Evolutionary conservation across 2,797 vertebrate genomes (phyloP).

Genomic region (Sebastes melanostomus): DNA sequence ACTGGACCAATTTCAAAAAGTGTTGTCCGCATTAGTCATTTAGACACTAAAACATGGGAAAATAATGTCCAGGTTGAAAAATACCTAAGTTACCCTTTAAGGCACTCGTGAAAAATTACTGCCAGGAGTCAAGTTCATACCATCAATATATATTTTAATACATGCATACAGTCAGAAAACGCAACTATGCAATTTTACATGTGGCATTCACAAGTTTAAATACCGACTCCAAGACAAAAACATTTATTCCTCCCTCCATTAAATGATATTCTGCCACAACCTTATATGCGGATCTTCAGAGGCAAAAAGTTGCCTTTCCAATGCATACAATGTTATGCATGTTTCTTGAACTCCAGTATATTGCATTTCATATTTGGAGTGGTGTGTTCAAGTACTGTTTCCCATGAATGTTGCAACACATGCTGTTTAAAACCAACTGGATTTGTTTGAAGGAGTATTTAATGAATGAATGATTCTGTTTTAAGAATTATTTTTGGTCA

Average conservation of each 20-base stretch:
- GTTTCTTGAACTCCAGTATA: slow-evolving; percentile 13
- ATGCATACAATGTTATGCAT: slow-evolving; percentile 6
- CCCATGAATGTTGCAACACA: slow-evolving; percentile 39
- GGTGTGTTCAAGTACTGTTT: slow-evolving; percentile 33
- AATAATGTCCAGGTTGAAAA: too few relatives aligned
- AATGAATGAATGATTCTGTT: slow-evolving; percentile 77
- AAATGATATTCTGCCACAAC: slow-evolving; percentile 24
- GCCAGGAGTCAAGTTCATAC: slow-evolving; percentile 17
- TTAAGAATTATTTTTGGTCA: slow-evolving; percentile 79
- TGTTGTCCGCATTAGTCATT: too few relatives aligned
- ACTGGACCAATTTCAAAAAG: too few relatives aligned
- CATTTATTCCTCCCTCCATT: slow-evolving; percentile 20
- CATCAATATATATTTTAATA: slow-evolving; percentile 10
- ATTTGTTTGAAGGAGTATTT: slow-evolving; percentile 49
- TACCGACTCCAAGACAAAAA: slow-evolving; percentile 18
- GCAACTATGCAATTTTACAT: slow-evolving; percentile 75
- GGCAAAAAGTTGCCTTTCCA: slow-evolving; percentile 22
- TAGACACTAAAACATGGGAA: too few relatives aligned
- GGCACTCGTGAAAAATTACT: slow-evolving; percentile 19
- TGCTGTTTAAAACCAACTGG: slow-evolving; percentile 45
- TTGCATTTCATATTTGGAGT: slow-evolving; percentile 27
- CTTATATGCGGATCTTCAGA: slow-evolving; percentile 26
- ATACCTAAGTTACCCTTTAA: background rate
- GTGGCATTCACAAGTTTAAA: slow-evolving; percentile 53
- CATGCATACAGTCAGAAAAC: slow-evolving; percentile 50